phyloP scores from a whole-genome alignment of 2,113 vertebrate species.

The Tachysurus fulvidraco region DNA sequence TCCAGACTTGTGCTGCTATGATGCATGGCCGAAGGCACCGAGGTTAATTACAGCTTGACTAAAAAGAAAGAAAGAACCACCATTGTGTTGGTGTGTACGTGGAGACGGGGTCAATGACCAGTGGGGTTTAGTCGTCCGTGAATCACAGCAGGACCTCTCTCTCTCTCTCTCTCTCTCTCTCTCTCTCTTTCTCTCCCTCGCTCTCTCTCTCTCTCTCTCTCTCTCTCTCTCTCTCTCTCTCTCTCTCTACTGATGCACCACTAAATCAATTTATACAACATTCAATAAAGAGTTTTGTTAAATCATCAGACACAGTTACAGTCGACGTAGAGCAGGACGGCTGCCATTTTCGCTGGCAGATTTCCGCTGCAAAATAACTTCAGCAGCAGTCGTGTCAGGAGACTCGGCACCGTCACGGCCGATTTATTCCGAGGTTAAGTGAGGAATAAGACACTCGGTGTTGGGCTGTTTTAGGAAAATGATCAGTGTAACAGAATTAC shows the following conservation, averaged over 20 bases:
- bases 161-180: background rate
- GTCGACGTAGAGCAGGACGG: background rate
- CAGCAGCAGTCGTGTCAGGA: background rate
- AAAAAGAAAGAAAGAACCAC: conserved; percentile 70
- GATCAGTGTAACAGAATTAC: background rate
- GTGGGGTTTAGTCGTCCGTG: conserved; percentile 33
- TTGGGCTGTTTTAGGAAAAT: background rate
- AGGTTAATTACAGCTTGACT: conserved; percentile 78
- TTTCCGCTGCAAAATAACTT: background rate
- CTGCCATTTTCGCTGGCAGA: background rate
- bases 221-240: background rate
- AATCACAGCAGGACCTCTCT: conserved; percentile 24
- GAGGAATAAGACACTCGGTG: background rate
- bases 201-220: background rate
- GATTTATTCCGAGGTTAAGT: background rate
- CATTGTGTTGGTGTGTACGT: conserved; percentile 64
- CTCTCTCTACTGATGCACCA: background rate
- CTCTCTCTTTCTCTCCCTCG: background rate
- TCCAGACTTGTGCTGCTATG: conserved; percentile 76
- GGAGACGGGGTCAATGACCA: conserved; percentile 35
- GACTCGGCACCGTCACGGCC: background rate
- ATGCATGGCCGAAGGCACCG: conserved; percentile 80
- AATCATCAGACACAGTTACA: background rate
- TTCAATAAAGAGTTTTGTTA: background rate
- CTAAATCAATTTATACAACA: background rate